Conservation (phyloP, 2,113 vertebrate genomes). For the Toxostoma redivivum region DNA sequence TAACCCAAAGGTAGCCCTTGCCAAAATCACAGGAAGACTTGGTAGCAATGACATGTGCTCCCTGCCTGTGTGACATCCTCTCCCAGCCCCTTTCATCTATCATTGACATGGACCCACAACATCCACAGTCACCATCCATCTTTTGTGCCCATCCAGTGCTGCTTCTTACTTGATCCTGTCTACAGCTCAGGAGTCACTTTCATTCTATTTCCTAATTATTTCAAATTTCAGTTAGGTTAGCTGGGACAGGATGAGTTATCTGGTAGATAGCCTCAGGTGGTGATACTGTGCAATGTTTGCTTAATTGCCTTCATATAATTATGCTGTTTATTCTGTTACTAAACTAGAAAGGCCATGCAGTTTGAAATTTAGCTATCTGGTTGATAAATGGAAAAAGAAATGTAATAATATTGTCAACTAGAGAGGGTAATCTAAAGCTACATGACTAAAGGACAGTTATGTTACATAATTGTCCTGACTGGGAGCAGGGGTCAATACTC, state of each 20-base stretch:
- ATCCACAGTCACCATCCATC: not conserved
- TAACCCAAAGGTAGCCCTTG: not conserved
- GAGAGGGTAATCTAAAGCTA: not conserved
- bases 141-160: not conserved
- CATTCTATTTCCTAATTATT: not conserved
- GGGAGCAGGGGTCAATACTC: not conserved
- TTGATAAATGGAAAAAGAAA: constrained; percentile 26
- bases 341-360: not conserved
- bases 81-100: not conserved
- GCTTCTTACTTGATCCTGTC: not conserved
- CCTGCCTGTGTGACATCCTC: not conserved
- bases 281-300: not conserved
- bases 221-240: not conserved
- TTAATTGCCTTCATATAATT: not conserved
- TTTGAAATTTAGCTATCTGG: constrained; percentile 23
- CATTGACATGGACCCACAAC: not conserved
- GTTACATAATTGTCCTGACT: not conserved
- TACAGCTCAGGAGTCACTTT: not conserved
- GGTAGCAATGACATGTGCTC: not conserved
- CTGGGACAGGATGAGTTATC: not conserved
- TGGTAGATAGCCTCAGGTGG: not conserved
- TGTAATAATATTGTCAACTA: not conserved
- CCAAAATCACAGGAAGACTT: not conserved
- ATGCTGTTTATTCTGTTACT: constrained; percentile 18
- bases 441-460: not conserved